Percentiles rank a stretch among this genome's conserved stretches.
These are phyloP conservation scores for Tapirus terrestris DNA, from an alignment of 2,113 vertebrate species.

Conservation along the genomic window DNA sequence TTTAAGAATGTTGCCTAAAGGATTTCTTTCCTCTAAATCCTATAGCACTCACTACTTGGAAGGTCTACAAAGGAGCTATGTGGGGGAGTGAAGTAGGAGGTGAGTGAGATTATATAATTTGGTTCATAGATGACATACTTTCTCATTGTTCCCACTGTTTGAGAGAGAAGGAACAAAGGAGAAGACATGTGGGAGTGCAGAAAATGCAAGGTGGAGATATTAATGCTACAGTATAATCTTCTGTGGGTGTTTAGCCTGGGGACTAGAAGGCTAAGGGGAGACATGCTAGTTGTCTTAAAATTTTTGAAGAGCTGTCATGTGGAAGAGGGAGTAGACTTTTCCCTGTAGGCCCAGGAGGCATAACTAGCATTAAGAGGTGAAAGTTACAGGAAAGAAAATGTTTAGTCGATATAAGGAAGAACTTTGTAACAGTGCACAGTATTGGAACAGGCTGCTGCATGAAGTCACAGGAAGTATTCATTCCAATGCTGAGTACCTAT, in stretches of 20 bases:
- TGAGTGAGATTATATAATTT: slow-evolving; percentile 62
- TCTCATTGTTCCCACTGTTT: slow-evolving; percentile 32
- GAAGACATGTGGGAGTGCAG: background rate
- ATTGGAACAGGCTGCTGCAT: background rate
- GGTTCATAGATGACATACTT: slow-evolving; percentile 30
- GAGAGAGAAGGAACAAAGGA: slow-evolving; percentile 46
- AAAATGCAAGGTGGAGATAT: slow-evolving; percentile 44
- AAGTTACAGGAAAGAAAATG: background rate
- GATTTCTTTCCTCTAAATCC: background rate
- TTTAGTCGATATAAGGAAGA: background rate
- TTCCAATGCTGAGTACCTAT: background rate
- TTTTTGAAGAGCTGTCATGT: slow-evolving; percentile 47
- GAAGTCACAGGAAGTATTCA: background rate
- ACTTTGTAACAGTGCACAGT: background rate
- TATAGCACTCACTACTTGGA: background rate
- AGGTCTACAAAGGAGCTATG: background rate
- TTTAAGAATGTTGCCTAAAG: background rate
- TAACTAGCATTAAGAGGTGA: slow-evolving; percentile 26
- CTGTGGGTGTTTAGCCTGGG: slow-evolving; percentile 17
- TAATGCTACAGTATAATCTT: slow-evolving; percentile 16
- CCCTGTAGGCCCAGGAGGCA: slow-evolving; percentile 14
- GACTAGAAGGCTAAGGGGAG: slow-evolving; percentile 21
- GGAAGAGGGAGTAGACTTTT: background rate
- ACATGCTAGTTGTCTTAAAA: slow-evolving; percentile 36
- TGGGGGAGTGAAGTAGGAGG: background rate